Evolutionary conservation across 2,113 vertebrate genomes (phyloP), one percentile per base, ranked within the genome.

Genomic region (Elephas maximus): DNA sequence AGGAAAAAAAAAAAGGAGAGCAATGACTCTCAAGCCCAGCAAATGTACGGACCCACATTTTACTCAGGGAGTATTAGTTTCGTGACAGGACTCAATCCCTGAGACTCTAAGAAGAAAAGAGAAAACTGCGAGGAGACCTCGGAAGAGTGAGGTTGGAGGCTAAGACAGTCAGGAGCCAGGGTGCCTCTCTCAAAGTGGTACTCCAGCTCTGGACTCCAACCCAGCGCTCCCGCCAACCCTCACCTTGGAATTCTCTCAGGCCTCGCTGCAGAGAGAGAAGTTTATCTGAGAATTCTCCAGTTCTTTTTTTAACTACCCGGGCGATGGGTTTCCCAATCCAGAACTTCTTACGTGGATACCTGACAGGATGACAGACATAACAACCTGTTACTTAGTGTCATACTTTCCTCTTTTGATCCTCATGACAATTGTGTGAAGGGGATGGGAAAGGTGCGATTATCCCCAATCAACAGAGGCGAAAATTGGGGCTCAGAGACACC

Each of bases 181-280:
- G 24, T 1, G 6, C 23, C 69, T 10, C 67, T 8, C 73, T 53
- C 53, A 7, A 37, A 6, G n/a, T 4, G 15, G n/a, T 28, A 26
- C 51, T 23, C 28, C 33, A 41, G 6, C 44, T 45, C 77, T 41
- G 23, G 41, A 48, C 41, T 33, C 63, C 8, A 12, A 10, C 28
- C 44, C 5, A 63, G 6, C 0, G 14, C 3, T 41, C 28, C 48
- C 37, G 57, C 65, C 62, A 24, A 0, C 33, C 7, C 92, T 94
- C 53, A 98, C 98, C 97, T 81, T 98, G 97, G 93, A 98, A 98
- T 71, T 98, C 96, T 53, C 96, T 93, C 65, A 98, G 94, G 88
- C 96, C 97, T 84, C 94, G 96, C 88, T 98, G 97, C 51, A 98
- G 92, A 53, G 93, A 98, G 7, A 83, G 48, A 41, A 98, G 53